Evolutionary conservation across 2,888 invertebrate genomes (phyloP), one percentile per base, ranked within the genome.

Genomic region (Caradrina clavipalpis): DNA sequence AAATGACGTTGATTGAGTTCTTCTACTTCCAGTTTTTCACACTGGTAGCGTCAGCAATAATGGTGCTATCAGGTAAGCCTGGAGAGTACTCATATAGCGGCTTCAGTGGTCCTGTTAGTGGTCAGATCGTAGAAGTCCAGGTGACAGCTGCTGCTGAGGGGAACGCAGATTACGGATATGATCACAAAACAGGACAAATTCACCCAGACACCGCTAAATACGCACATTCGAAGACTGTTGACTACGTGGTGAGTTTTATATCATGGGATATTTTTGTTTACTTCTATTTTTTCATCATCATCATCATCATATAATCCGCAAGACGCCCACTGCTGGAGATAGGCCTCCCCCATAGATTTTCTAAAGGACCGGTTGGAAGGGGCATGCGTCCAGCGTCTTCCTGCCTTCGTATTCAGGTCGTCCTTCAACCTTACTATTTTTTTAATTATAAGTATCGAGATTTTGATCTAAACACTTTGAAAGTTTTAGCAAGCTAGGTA

Each of bases 101-200:
- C 81, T 98, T 98, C 91, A 97, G 96, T 87, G 98, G 98, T 11
- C 98, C 98, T 22, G 98, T 98, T 35, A 97, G 97, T 86, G 98
- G 98, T 1, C 94, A 96, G 85, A 96, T 97, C 56, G 89, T 95
- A 10, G 95, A 97, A 89, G 95, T 97, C 17, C 90, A 95, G 80
- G 96, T 97, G 1, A 95, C 96, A 15, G 95, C 96, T 7, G 94
- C 94, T 0, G 96, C 96, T 0, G 94, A 94, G 76, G 94, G 95
- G 72, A 94, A 96, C 67, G 96, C 96, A 0, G 94, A 95, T 80
- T 96, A 96, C 56, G 96, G 96, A 0, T 96, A 96, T 66, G 95
- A 96, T 69, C 96, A 96, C 73, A 89, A 95, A 56, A 88, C 93
- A 15, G 95, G 96, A 2, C 90, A 91, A 76, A 95, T 96, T 47